These are phyloP conservation scores for Ethmia dodecea DNA, from an alignment of 2,888 invertebrate species.

Conservation along the genomic window DNA sequence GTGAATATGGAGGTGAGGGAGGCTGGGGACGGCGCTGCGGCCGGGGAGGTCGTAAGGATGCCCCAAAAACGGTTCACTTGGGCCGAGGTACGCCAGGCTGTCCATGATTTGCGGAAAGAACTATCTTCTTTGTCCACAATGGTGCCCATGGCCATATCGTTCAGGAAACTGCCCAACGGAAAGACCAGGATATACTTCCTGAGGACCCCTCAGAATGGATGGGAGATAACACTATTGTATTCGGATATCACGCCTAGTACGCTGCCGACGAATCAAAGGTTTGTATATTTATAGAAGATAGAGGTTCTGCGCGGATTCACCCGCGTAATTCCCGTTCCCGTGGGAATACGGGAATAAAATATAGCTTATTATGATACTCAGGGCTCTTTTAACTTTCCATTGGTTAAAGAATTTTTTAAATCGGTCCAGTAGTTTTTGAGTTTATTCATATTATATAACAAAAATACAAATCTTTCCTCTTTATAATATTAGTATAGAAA, in stretches of 20 bases:
- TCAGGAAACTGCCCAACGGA: constrained; percentile 87
- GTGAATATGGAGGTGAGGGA: constrained; percentile 66
- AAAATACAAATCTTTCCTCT: too few relatives aligned
- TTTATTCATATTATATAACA: too few relatives aligned
- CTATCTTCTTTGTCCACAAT: constrained; percentile 87
- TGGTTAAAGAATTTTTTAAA: too few relatives aligned
- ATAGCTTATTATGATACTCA: too few relatives aligned
- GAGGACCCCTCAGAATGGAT: constrained; percentile 90
- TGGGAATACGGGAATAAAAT: too few relatives aligned
- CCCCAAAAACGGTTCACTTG: constrained; percentile 79
- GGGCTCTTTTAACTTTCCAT: too few relatives aligned
- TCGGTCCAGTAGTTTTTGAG: too few relatives aligned
- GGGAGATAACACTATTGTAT: constrained; percentile 93
- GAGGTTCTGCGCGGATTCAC: too few relatives aligned
- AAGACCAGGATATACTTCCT: constrained; percentile 93
- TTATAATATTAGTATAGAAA: too few relatives aligned
- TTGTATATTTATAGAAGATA: constrained; percentile 14
- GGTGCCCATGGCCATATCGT: constrained; percentile 89
- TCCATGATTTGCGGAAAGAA: constrained; percentile 88
- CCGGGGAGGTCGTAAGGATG: constrained; percentile 50
- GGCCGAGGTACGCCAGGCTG: constrained; percentile 88
- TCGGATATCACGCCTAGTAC: constrained; percentile 86
- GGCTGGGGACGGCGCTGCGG: constrained; percentile 65
- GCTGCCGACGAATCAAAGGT: constrained; percentile 73
- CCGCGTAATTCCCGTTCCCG: too few relatives aligned